phyloP scores from a whole-genome alignment of 1,140 invertebrate species.

The Sarcophaga peregrina region DNA sequence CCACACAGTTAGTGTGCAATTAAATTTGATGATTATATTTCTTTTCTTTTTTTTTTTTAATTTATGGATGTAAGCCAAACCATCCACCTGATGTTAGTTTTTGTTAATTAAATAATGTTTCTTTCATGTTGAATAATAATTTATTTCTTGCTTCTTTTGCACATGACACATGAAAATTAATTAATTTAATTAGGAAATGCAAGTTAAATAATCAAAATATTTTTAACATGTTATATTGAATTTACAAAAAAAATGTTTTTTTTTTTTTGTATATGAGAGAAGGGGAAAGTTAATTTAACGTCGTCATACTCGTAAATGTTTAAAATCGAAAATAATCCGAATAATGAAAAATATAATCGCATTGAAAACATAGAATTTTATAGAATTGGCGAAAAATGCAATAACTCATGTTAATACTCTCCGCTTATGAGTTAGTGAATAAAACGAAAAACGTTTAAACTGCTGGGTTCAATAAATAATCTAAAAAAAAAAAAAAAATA shows the following conservation, averaged over 20 bases:
- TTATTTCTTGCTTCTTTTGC: background rate
- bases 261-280: background rate
- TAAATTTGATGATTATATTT: too few species aligned
- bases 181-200: slow-evolving; percentile 15
- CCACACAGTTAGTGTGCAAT: too few species aligned
- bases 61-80: too few species aligned
- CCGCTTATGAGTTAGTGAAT: background rate
- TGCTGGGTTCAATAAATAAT: background rate
- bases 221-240: slow-evolving; percentile 4
- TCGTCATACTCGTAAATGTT: background rate
- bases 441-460: background rate
- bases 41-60: too few species aligned
- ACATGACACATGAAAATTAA: slow-evolving; percentile 11
- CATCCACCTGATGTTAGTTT: too few species aligned
- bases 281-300: background rate
- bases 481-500: background rate
- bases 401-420: background rate
- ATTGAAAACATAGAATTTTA: background rate
- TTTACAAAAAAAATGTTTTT: background rate
- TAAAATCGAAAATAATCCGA: background rate
- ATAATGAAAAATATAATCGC: background rate
- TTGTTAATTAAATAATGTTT: too few species aligned
- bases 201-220: background rate
- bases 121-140: too few species aligned
- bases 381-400: background rate